phyloP scores from a whole-genome alignment of 2,113 vertebrate species.

The Brachypodius melanocephalos region DNA sequence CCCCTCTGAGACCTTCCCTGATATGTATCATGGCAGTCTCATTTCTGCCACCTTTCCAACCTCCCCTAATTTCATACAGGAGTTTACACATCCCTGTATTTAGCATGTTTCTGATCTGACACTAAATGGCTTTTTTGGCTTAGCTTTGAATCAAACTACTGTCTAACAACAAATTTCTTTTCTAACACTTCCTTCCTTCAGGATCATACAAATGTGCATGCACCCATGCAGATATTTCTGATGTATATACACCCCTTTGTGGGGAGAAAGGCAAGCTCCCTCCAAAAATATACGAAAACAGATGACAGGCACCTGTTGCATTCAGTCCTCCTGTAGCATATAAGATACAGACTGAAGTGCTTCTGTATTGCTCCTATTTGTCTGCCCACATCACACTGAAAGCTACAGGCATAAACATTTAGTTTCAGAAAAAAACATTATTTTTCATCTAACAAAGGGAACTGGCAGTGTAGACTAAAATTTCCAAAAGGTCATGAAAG shows the following conservation, averaged over 20 bases:
- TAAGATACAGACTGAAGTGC: neutral
- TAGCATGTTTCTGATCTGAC: neutral
- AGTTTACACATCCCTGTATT: neutral
- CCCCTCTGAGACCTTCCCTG: neutral
- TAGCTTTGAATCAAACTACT: neutral
- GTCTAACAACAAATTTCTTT: neutral
- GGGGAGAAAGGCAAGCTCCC: neutral
- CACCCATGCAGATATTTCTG: neutral
- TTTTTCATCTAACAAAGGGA: neutral
- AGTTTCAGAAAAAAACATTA: neutral
- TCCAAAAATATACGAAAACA: neutral
- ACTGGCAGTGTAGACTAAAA: neutral
- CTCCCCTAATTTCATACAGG: neutral
- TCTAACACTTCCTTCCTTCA: neutral
- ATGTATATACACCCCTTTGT: neutral
- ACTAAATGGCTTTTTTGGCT: neutral
- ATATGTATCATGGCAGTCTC: neutral
- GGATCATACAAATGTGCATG: neutral
- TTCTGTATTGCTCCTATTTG: neutral
- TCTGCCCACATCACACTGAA: neutral
- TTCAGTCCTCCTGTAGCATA: neutral
- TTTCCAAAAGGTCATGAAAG: neutral
- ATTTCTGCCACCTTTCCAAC: neutral
- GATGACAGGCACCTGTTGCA: slow-evolving; percentile 7
- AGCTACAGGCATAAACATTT: neutral